Evolutionary conservation across 2,113 vertebrate species (phyloP).

Genomic region (Caretta caretta): DNA sequence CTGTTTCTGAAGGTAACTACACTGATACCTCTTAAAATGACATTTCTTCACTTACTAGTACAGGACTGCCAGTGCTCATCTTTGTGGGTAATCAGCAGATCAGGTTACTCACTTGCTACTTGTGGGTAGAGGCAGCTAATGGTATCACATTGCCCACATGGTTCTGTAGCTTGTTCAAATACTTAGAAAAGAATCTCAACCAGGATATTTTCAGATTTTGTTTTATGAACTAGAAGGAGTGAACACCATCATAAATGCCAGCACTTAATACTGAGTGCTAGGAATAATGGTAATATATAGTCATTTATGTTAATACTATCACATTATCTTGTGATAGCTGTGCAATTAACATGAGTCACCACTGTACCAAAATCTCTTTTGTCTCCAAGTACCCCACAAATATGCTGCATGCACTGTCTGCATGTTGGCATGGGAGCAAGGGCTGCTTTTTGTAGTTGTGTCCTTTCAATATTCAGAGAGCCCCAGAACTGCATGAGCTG

Average conservation of each 20-base stretch:
- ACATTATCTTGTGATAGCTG: conserved; percentile 71
- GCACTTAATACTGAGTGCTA: conserved; percentile 26
- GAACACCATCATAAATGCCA: conserved; percentile 44
- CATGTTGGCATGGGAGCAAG: conserved; percentile 23
- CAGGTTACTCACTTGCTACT: not conserved
- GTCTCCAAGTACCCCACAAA: conserved; percentile 63
- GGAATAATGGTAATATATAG: conserved; percentile 60
- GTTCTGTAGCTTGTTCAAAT: not conserved
- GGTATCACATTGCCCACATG: not conserved
- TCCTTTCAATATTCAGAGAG: conserved; percentile 61
- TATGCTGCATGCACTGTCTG: conserved; percentile 41
- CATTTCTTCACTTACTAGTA: not conserved
- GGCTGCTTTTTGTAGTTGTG: conserved; percentile 33
- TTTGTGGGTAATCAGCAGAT: not conserved
- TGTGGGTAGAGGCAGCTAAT: not conserved
- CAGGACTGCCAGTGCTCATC: not conserved
- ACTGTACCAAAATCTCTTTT: conserved; percentile 60
- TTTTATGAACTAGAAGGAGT: conserved; percentile 47
- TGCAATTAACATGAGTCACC: conserved; percentile 71
- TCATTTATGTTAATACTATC: conserved; percentile 70
- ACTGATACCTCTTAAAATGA: not conserved
- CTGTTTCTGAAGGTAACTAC: not conserved
- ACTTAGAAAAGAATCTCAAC: conserved; percentile 18
- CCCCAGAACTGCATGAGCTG: conserved; percentile 14
- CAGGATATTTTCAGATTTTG: conserved; percentile 43